Conservation (phyloP, 2,797 vertebrate species). For the Cephalopachus bancanus region DNA sequence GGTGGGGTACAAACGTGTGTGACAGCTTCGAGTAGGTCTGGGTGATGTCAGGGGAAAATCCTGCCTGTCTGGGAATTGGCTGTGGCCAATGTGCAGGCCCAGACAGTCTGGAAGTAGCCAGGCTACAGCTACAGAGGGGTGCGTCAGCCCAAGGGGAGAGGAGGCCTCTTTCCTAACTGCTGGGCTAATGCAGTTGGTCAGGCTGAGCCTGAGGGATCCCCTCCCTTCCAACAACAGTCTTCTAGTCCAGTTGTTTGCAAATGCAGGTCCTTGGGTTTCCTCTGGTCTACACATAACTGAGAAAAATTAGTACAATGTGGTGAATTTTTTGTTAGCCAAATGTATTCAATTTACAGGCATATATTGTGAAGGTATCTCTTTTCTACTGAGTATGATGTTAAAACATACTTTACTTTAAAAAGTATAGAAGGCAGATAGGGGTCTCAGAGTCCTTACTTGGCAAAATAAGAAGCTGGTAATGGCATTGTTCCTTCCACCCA, state of each 20-base stretch:
- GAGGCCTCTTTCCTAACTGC: not conserved
- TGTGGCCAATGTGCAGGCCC: not conserved
- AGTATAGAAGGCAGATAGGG: slow-evolving; percentile 25
- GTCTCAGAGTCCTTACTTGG: not conserved
- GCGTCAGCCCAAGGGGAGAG: not conserved
- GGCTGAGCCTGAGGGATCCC: not conserved
- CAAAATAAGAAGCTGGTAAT: slow-evolving; percentile 32
- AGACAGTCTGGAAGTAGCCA: not conserved
- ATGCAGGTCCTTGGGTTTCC: not conserved
- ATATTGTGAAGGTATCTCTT: slow-evolving; percentile 44
- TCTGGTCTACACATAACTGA: slow-evolving; percentile 32
- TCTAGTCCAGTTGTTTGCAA: not conserved
- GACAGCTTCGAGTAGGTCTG: not conserved
- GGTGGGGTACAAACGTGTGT: not conserved
- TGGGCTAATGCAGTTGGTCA: not conserved
- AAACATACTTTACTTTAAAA: not conserved
- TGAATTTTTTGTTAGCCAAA: slow-evolving; percentile 21
- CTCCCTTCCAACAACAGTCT: not conserved
- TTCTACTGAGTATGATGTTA: slow-evolving; percentile 42
- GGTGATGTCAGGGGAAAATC: not conserved
- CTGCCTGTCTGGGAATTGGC: not conserved
- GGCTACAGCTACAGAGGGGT: not conserved
- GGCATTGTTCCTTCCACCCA: not conserved
- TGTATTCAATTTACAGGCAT: not conserved
- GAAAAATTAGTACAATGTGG: not conserved